Evolutionary conservation across 2,888 invertebrate species (phyloP).

Genomic region (Drosophila cracens): DNA sequence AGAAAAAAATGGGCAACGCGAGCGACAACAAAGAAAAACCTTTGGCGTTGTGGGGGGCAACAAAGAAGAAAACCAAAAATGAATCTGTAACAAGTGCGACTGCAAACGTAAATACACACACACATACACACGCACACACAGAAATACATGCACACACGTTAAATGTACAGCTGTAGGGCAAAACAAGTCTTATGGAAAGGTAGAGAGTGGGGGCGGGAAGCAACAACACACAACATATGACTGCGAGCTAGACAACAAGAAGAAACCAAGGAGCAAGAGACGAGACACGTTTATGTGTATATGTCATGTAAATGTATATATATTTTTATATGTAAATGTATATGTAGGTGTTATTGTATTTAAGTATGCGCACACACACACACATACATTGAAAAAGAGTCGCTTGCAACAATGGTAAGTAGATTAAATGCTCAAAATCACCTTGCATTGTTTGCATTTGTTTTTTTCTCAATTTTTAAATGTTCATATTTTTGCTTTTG

Average conservation of each 20-base stretch:
- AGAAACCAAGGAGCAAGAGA: constrained; percentile 36
- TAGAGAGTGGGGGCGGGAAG: neutral
- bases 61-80: constrained; percentile 38
- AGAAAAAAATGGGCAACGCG: constrained; percentile 25
- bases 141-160: neutral
- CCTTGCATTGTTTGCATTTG: constrained; percentile 56
- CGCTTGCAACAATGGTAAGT: constrained; percentile 41
- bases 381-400: constrained; percentile 2
- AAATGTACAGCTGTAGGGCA: constrained; percentile 39
- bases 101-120: constrained; percentile 13
- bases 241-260: constrained; percentile 48
- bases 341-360: constrained; percentile 20
- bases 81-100: constrained; percentile 73
- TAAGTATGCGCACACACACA: constrained; percentile 27
- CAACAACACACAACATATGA: constrained; percentile 20
- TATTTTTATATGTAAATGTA: constrained; percentile 13
- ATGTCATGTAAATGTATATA: constrained; percentile 12
- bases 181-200: constrained; percentile 44
- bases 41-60: constrained; percentile 46
- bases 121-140: neutral
- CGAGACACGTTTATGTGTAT: constrained; percentile 31
- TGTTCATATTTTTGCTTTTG: constrained; percentile 32
- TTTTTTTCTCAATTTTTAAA: constrained; percentile 14
- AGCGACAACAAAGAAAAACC: constrained; percentile 54
- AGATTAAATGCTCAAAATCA: constrained; percentile 59